Base-by-base conservation (phyloP, 2,888 invertebrate species). In the Oligia strigilis region DNA sequence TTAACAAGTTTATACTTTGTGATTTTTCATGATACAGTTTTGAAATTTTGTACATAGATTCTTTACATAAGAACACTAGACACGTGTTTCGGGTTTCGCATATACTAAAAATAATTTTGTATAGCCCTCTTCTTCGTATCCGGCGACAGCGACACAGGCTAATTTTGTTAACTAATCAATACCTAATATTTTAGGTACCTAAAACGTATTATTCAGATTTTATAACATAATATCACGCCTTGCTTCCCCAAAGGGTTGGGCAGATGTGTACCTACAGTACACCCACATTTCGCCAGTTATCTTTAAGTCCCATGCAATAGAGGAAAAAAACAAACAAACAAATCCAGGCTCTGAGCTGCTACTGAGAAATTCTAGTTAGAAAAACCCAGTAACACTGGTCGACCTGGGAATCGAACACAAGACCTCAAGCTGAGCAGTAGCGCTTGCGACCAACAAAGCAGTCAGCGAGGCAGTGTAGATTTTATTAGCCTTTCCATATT, bases 401-500 rank as follows among this genome's bases (percentile, higher is more conserved):
- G 29, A 29, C n/a, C 14, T 29, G 5, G 60, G 5, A 62, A 29
- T 29, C 0, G 60, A n/a, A 60, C 13, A n/a, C 2, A n/a, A 8
- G 4, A n/a, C n/a, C n/a, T 60, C 60, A n/a, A 13, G 60, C 60
- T 60, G 11, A 60, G 4, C n/a, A n/a, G n/a, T 60, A 60, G n/a
- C 52, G 19, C 55, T 58, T 23, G 58, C 23, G 60, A 29, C 36
- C 36, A 64, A 64, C n/a, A 5, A 60, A n/a, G n/a, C 29, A 62
- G 29, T 29, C 29, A 62, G 60, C 9, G 36, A 40, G 19, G 65
- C 40, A 65, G 36, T 65, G 19, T 40, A 19, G 9, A 11, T 40
- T 65, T 29, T 58, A 52, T 36, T 70, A 78, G 36, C 43, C 40
- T 64, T 46, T 55, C 14, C 2, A 80, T 70, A 46, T 80, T 66